Evolutionary conservation across 2,888 invertebrate genomes (phyloP), one percentile per base, ranked within the genome.

Genomic region (Ryuthela nishihirai): DNA sequence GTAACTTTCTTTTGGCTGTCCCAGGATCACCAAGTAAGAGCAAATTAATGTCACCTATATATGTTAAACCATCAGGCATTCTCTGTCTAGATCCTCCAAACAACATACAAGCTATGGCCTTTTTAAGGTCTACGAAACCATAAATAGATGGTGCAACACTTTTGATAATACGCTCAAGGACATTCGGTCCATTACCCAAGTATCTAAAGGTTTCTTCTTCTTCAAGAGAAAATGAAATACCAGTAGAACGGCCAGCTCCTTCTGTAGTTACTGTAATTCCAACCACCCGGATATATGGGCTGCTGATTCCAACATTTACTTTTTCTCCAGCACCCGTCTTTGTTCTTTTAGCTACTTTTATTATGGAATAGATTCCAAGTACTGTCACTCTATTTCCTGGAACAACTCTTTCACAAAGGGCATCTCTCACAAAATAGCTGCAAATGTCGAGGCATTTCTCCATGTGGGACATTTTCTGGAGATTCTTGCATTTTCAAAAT

Each of bases 131-230:
- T 1, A 78, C 73, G 18, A 85, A 87, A 0, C 99, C 99, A 73
- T 84, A 99, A 65, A 99, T 98, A 66, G 97, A 97, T 0, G 99
- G 99, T 0, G 99, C 98, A 70, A 99, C 85, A 44, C 93, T 95
- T 68, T 81, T 83, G 0, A 93, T 82, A 53, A 99, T 81, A 52
- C 87, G 82, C 2, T 98, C 93, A 72, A 93, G 93, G 41, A 95
- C 82, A 73, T 94, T 86, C 0, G 87, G 82, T 6, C 86, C 83
- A 1, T 87, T 83, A 0, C 97, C 89, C 70, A 99, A 80, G 62
- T 89, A 80, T 3, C 88, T 77, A 73, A 92, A 89, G 68, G 85
- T 80, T 69, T 88, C 87, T 74, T 89, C 89, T 69, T 91, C 90
- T 64, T 85, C 85, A 1, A 79, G 71, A 0, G 84, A 79, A 46